Conservation (phyloP, 64 coral and sea anemone species). For the Stylophora pistillata region DNA sequence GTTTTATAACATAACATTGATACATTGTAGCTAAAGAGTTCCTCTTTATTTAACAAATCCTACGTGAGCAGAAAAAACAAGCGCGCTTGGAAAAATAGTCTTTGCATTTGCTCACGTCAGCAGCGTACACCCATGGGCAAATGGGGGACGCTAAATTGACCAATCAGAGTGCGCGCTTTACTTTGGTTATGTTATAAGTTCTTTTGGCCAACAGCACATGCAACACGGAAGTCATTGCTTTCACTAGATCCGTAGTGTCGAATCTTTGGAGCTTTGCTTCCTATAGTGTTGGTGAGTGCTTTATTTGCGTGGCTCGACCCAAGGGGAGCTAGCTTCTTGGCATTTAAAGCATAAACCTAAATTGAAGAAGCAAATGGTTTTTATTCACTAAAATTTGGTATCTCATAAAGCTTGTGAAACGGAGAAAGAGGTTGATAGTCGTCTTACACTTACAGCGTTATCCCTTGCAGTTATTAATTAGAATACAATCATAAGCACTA, state of each 20-base stretch:
- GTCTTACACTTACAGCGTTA: not conserved
- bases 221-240: constrained; percentile 44
- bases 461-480: constrained; percentile 24
- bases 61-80: too few species aligned
- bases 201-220: constrained; percentile 29
- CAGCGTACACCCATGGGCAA: too few species aligned
- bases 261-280: constrained; percentile 64
- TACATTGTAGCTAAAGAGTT: too few species aligned
- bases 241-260: constrained; percentile 44
- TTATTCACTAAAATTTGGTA: not conserved
- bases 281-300: constrained; percentile 36
- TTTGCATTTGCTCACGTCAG: too few species aligned
- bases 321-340: constrained; percentile 47
- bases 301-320: constrained; percentile 59
- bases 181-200: too few species aligned
- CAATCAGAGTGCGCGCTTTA: too few species aligned
- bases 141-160: too few species aligned
- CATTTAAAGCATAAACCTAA: constrained; percentile 7
- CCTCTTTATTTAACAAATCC: too few species aligned
- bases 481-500: constrained; percentile 25
- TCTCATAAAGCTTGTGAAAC: not conserved
- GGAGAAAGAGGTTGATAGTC: not conserved
- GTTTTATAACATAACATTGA: too few species aligned
- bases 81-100: too few species aligned
- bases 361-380: not conserved